These are phyloP conservation scores for Temnopleurus reevesii DNA, from an alignment of 53 echinoderm and acorn worm genomes.

Conservation along the genomic window DNA sequence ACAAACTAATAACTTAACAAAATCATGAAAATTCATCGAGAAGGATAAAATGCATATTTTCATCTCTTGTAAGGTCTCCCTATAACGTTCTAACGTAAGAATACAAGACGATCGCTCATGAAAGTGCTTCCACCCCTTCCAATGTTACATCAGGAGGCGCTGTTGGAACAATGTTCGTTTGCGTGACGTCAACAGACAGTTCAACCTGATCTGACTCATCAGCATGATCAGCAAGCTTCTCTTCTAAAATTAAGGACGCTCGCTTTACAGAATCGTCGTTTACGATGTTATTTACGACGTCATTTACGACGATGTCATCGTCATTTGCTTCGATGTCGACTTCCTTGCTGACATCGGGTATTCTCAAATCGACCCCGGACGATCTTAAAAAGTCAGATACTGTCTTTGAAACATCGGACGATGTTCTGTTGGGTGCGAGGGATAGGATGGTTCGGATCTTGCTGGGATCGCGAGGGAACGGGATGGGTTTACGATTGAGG, in stretches of 20 bases:
- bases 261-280: no score
- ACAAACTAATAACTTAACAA: no score
- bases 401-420: conserved; percentile 28
- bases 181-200: conserved; percentile 21
- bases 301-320: neutral
- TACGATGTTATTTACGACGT: neutral
- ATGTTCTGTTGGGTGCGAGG: conserved; percentile 30
- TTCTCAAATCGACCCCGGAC: neutral
- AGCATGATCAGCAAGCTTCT: no score
- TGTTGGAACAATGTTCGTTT: neutral
- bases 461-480: conserved; percentile 39
- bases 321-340: neutral
- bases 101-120: neutral
- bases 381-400: conserved; percentile 32
- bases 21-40: no score
- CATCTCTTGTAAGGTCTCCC: no score
- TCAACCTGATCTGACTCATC: neutral
- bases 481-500: conserved; percentile 9
- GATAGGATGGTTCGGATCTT: conserved; percentile 36
- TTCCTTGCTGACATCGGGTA: neutral
- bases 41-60: no score
- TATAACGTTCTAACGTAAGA: no score
- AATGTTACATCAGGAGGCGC: conserved; percentile 35
- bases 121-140: neutral
- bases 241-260: neutral